Evolutionary conservation across 1,140 invertebrate species (phyloP).

Genomic region (Aphelinus atriplicis): DNA sequence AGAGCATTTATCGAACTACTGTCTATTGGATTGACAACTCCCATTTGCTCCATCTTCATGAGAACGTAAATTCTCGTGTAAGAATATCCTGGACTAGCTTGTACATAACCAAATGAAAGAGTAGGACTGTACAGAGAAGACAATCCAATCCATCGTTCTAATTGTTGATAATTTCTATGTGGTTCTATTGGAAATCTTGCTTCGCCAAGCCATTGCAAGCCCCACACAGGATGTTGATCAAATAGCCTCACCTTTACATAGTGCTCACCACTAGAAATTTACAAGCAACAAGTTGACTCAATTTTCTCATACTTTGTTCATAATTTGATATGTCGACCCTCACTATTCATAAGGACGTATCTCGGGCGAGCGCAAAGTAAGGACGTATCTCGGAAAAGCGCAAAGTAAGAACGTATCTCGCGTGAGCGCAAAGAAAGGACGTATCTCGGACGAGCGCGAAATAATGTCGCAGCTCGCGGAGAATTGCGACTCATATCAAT

Average conservation of each 20-base stretch:
- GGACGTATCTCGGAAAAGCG: no score
- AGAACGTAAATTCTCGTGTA: conserved; percentile 61
- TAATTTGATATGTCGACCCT: no score
- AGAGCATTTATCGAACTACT: conserved; percentile 50
- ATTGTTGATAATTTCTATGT: conserved; percentile 56
- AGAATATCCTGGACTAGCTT: conserved; percentile 53
- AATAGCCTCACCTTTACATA: conserved; percentile 58
- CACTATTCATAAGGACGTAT: no score
- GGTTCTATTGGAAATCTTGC: conserved; percentile 56
- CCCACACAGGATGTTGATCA: conserved; percentile 63
- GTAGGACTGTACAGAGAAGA: conserved; percentile 57
- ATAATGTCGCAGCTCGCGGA: no score
- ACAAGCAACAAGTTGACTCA: no score
- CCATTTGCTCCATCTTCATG: conserved; percentile 58
- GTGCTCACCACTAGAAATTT: conserved; percentile 39
- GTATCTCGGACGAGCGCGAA: no score
- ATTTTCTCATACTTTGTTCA: no score
- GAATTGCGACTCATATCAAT: no score
- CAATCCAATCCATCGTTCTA: conserved; percentile 61
- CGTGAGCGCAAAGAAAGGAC: no score
- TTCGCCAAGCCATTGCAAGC: conserved; percentile 62
- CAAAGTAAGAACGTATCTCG: no score
- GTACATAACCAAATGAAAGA: conserved; percentile 60
- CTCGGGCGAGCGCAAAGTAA: no score
- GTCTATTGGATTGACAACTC: conserved; percentile 46